Conservation (phyloP, 2,888 invertebrate species). For the Cepaea hortensis region DNA sequence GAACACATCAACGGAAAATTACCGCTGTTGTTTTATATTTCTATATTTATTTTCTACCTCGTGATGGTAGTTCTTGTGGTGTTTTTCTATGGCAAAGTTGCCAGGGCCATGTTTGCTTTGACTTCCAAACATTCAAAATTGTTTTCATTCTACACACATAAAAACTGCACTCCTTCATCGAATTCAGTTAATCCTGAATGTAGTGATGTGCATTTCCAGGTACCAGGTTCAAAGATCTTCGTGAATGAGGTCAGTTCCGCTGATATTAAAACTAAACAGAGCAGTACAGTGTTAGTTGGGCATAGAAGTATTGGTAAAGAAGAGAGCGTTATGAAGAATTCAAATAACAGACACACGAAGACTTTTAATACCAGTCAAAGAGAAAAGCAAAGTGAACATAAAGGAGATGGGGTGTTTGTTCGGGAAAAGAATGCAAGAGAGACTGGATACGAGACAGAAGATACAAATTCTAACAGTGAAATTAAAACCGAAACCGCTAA, state of each 20-base stretch:
- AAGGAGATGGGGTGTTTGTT: no score
- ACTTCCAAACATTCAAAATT: conserved; percentile 27
- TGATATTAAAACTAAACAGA: not conserved
- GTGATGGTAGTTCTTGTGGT: conserved; percentile 31
- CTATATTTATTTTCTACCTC: conserved; percentile 13
- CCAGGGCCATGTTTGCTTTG: conserved; percentile 30
- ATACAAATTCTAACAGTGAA: not conserved
- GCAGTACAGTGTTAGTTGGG: no score
- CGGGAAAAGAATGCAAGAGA: not conserved
- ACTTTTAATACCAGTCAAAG: no score
- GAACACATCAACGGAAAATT: not conserved
- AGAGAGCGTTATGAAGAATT: not conserved
- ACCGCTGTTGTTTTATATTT: conserved; percentile 18
- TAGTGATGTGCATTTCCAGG: not conserved
- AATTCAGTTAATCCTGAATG: not conserved
- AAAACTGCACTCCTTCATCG: conserved; percentile 4
- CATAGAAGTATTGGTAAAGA: not conserved
- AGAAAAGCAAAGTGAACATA: no score
- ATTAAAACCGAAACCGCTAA: not conserved
- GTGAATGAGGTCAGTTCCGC: not conserved
- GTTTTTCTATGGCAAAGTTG: conserved; percentile 35
- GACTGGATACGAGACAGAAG: conserved; percentile 7
- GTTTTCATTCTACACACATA: conserved; percentile 25
- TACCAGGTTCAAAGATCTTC: not conserved
- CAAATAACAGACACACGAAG: no score